phyloP scores from a whole-genome alignment of 2,888 invertebrate species.

The Pseudococcus jackbeardsleyi region DNA sequence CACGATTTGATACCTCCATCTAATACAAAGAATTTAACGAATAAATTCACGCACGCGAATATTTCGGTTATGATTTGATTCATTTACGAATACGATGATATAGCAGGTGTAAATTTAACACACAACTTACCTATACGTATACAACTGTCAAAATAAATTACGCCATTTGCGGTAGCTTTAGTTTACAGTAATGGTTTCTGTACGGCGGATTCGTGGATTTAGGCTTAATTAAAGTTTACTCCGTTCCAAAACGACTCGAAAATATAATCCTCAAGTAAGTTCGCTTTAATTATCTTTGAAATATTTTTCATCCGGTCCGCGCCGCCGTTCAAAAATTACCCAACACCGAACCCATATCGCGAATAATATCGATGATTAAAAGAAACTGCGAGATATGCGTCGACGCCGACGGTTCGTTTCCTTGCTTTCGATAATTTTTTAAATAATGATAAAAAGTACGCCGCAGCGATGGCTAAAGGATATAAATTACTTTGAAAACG shows the following conservation, averaged over 20 bases:
- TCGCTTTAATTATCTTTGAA: conserved; percentile 48
- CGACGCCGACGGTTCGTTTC: not conserved
- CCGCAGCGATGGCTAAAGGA: conserved; percentile 4
- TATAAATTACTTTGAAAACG: conserved; percentile 43
- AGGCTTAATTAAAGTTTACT: conserved; percentile 54
- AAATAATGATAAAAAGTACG: conserved; percentile 37
- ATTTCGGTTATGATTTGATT: not conserved
- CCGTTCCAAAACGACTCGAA: conserved; percentile 39
- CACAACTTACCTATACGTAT: conserved; percentile 34
- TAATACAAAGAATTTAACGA: not conserved
- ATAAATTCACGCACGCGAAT: not conserved
- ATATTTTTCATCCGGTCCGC: conserved; percentile 8
- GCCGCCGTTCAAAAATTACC: conserved; percentile 9
- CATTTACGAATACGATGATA: conserved; percentile 23
- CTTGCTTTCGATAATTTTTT: conserved; percentile 28
- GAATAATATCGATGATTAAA: conserved; percentile 46
- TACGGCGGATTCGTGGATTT: conserved; percentile 33
- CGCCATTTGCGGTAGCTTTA: conserved; percentile 54
- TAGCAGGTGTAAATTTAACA: conserved; percentile 30
- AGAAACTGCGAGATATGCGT: not conserved
- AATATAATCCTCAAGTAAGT: conserved; percentile 48
- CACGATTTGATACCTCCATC: no score
- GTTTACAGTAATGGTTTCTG: conserved; percentile 50
- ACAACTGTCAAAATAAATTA: conserved; percentile 45
- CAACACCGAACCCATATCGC: not conserved